Base-by-base conservation (phyloP, 2,888 invertebrate species). In the Sphaeridia pumilis region DNA sequence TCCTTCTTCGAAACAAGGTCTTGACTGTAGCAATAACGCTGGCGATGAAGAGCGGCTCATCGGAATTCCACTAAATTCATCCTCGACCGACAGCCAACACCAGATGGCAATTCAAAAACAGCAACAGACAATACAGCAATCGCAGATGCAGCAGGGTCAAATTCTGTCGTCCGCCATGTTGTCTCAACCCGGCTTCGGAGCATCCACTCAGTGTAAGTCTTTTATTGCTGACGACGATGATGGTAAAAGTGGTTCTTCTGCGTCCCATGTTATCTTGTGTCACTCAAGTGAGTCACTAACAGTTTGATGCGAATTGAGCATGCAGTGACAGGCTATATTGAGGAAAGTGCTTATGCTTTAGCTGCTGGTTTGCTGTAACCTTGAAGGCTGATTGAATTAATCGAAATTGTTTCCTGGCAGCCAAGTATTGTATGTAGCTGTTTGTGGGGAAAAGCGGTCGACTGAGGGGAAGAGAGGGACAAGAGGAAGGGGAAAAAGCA, bases 1-100 rank as follows among this genome's bases (percentile, higher is more conserved):
- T 22, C 26, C 28, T 34, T n/a, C n/a, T n/a, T 28, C 27, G n/a
- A 50, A 34, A 47, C 47, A 46, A 46, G 27, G 26, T 20, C 31
- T 27, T 5, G 46, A 46, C 3, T 46, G 46, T 46, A 24, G 20
- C 36, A 36, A n/a, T n/a, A n/a, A 27, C 42, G 35, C 10, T 44
- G 51, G 38, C 5, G 38, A 38, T 17, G 38, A 38, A 20, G 38
- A 38, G 38, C 12, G 20, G 17, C n/a, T 27, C 20, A 10, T 49
- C 42, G 49, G 49, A 17, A 25, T 12, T 2, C 45, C n/a, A n/a
- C n/a, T 3, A 20, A 35, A 21, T 26, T 28, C 3, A 26, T 41
- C 24, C 17, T 41, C 36, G 24, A 24, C 25, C 22, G 25, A 44
- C 3, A 24, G 22, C 12, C 47, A 21, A 24, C 34, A 12, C 27